Conservation (phyloP, 1,140 invertebrate species). For the Hydropsyche tenuis region DNA sequence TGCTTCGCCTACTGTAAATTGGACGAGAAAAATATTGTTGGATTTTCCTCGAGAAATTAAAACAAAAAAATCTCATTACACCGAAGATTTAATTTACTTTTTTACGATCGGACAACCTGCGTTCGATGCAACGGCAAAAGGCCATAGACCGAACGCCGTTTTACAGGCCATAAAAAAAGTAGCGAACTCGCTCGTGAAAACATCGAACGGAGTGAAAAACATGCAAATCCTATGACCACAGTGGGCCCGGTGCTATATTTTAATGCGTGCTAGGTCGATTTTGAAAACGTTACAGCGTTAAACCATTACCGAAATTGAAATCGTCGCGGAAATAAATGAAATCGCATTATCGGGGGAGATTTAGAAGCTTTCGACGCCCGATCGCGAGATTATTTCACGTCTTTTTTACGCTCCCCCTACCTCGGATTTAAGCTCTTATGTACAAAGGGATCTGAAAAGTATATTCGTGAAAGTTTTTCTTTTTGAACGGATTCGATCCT, state of each 20-base stretch:
- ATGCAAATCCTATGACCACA: not conserved
- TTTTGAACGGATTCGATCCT: too few species aligned
- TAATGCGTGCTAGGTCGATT: not conserved
- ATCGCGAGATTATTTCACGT: too few species aligned
- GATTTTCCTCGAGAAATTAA: slow-evolving; percentile 11
- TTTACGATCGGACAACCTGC: slow-evolving; percentile 16
- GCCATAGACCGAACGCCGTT: not conserved
- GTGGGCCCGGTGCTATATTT: not conserved
- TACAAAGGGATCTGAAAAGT: not conserved
- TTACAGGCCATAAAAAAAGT: too few species aligned
- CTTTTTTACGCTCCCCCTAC: not conserved
- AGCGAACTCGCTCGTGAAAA: not conserved
- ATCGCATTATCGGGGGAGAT: slow-evolving; percentile 6
- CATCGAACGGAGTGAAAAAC: not conserved
- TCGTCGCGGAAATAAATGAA: slow-evolving; percentile 6
- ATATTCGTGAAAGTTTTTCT: not conserved
- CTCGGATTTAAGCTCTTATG: not conserved
- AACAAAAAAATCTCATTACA: slow-evolving; percentile 1
- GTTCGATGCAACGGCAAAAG: slow-evolving; percentile 9
- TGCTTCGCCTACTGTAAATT: not conserved
- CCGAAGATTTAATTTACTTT: slow-evolving; percentile 15
- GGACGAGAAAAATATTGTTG: not conserved
- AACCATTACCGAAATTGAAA: slow-evolving; percentile 18
- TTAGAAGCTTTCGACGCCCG: not conserved
- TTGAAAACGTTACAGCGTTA: slow-evolving; percentile 13